These are phyloP conservation scores for Craterocephalus amniculus DNA, from an alignment of 2,797 vertebrate species.

Conservation along the genomic window DNA sequence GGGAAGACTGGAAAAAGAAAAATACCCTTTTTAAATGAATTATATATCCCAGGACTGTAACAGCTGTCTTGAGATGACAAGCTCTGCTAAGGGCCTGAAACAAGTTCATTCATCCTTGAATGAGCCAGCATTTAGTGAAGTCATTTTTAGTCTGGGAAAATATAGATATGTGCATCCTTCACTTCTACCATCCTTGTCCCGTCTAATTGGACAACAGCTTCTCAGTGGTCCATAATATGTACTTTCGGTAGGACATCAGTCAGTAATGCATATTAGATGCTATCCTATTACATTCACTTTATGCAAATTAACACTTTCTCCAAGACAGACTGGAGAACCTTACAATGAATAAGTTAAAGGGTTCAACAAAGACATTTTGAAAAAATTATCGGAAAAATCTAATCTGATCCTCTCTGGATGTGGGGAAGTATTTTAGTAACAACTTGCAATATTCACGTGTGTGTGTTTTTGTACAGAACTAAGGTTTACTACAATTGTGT, in stretches of 20 bases:
- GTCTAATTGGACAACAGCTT: conserved; percentile 42
- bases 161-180: too few relatives aligned
- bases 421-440: background rate
- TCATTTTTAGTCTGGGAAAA: conserved; percentile 40
- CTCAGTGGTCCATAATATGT: conserved; percentile 46
- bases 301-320: too few relatives aligned
- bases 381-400: background rate
- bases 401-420: background rate
- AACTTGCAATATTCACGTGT: too few relatives aligned
- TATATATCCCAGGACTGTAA: conserved; percentile 34
- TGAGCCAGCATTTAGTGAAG: conserved; percentile 36
- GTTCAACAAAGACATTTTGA: background rate
- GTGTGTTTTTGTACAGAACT: too few relatives aligned
- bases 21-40: too few relatives aligned
- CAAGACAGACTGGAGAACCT: background rate
- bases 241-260: conserved; percentile 17
- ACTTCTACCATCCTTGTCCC: conserved; percentile 16
- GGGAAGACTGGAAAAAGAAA: too few relatives aligned
- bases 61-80: conserved; percentile 63
- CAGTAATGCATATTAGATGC: conserved; percentile 23
- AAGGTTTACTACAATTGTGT: too few relatives aligned
- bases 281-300: too few relatives aligned
- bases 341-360: background rate
- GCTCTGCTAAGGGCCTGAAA: conserved; percentile 43
- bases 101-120: conserved; percentile 48